Evolutionary conservation across 2,888 invertebrate species (phyloP).

Genomic region (Rhyacophila evoluta): DNA sequence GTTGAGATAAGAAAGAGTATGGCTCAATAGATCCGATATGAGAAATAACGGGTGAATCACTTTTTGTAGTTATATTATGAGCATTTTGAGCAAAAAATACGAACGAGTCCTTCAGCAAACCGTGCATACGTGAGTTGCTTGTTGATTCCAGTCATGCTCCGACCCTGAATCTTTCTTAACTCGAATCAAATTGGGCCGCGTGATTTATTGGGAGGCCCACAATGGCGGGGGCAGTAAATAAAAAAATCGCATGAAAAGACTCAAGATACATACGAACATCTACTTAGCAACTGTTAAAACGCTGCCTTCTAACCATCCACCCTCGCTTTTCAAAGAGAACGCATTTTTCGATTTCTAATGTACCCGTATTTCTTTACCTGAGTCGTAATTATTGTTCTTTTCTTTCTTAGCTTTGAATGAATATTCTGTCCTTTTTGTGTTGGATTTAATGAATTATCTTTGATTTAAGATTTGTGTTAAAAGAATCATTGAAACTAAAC

Average conservation of each 20-base stretch:
- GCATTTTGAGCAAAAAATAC: slow-evolving; percentile 2
- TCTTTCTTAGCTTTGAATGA: background rate
- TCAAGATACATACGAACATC: background rate
- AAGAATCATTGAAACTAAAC: background rate
- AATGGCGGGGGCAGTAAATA: slow-evolving; percentile 46
- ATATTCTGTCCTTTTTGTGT: background rate
- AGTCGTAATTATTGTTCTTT: slow-evolving; percentile 13
- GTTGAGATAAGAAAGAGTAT: background rate
- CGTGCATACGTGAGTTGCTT: slow-evolving; percentile 47
- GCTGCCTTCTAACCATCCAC: background rate
- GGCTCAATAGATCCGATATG: slow-evolving; percentile 13
- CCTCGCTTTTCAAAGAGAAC: slow-evolving; percentile 19
- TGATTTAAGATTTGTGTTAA: background rate
- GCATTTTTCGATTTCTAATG: slow-evolving; percentile 2
- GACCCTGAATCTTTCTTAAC: slow-evolving; percentile 55
- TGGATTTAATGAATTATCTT: background rate
- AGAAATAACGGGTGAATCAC: slow-evolving; percentile 16
- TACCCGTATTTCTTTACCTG: slow-evolving; percentile 14
- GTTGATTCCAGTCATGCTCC: slow-evolving; percentile 51
- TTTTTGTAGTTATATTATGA: slow-evolving; percentile 32
- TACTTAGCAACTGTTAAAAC: slow-evolving; percentile 19
- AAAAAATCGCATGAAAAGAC: slow-evolving; percentile 30
- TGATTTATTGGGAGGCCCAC: slow-evolving; percentile 52
- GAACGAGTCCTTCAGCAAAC: slow-evolving; percentile 37
- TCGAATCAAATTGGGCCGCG: slow-evolving; percentile 55